Conservation (phyloP, 2,113 vertebrate genomes). For the Gallinago paraguaiae region DNA sequence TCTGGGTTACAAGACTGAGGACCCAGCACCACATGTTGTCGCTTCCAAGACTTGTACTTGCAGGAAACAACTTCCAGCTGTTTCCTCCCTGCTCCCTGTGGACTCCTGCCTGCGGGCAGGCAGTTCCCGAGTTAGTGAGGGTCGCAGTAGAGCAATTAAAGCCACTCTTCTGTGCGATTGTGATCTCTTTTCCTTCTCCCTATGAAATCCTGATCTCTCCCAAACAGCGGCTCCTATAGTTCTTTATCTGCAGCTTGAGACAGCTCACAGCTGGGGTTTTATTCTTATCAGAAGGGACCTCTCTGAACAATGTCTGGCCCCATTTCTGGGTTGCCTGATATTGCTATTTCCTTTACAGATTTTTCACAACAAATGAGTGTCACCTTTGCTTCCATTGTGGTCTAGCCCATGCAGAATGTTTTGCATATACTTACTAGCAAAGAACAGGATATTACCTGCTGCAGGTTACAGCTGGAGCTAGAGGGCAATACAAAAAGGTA, state of each 20-base stretch:
- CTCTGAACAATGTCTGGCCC: background rate
- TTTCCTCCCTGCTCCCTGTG: background rate
- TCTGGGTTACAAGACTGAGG: background rate
- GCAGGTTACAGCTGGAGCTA: background rate
- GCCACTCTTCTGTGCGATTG: background rate
- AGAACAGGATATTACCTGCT: background rate
- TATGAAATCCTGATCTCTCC: background rate
- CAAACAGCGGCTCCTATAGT: background rate
- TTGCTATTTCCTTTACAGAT: background rate
- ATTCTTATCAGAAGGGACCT: background rate
- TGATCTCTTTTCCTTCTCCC: background rate
- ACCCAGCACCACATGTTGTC: background rate
- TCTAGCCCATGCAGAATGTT: background rate
- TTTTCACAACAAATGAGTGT: background rate
- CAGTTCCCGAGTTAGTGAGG: background rate
- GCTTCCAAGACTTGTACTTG: background rate
- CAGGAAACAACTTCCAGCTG: background rate
- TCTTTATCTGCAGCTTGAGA: background rate
- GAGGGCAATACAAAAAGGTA: background rate
- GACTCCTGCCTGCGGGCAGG: background rate
- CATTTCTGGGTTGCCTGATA: background rate
- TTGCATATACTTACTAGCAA: fast-evolving
- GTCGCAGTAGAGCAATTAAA: background rate
- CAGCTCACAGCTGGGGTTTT: background rate
- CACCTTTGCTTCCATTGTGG: background rate